Evolutionary conservation across 1,140 invertebrate species (phyloP).

Genomic region (Ctenoplectra terminalis): DNA sequence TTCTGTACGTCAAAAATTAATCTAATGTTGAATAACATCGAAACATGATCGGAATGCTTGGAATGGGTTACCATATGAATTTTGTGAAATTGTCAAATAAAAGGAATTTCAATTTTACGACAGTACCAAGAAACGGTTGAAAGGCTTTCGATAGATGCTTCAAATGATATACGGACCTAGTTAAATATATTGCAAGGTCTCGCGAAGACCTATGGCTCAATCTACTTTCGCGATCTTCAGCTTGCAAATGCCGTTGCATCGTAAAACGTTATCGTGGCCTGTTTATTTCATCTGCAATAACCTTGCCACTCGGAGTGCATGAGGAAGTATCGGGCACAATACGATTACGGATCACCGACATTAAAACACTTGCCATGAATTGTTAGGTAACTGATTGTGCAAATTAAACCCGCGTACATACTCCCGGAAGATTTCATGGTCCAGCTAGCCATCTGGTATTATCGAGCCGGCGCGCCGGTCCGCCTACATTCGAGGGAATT

Average conservation of each 20-base stretch:
- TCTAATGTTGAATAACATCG: no score
- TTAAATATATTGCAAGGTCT: not conserved
- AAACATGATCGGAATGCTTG: no score
- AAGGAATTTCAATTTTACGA: not conserved
- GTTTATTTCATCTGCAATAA: slow-evolving; percentile 30
- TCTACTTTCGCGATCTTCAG: slow-evolving; percentile 25
- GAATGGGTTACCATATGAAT: no score
- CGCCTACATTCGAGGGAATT: slow-evolving; percentile 45
- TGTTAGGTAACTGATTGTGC: slow-evolving; percentile 38
- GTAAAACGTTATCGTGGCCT: slow-evolving; percentile 38
- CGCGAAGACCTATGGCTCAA: slow-evolving; percentile 5
- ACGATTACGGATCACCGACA: slow-evolving; percentile 30
- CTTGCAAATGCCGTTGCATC: slow-evolving; percentile 1
- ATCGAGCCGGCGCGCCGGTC: slow-evolving; percentile 15
- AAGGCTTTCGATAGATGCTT: not conserved
- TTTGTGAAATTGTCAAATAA: no score
- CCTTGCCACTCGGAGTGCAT: not conserved
- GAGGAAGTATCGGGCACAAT: slow-evolving; percentile 7
- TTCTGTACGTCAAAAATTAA: no score
- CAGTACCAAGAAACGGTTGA: no score
- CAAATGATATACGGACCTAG: not conserved
- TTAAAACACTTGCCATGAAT: slow-evolving; percentile 41
- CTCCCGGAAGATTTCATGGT: slow-evolving; percentile 24
- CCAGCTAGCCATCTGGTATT: not conserved
- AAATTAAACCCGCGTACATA: slow-evolving; percentile 31